phyloP scores from a whole-genome alignment of 2,113 vertebrate species.

The Entomyzon cyanotis region DNA sequence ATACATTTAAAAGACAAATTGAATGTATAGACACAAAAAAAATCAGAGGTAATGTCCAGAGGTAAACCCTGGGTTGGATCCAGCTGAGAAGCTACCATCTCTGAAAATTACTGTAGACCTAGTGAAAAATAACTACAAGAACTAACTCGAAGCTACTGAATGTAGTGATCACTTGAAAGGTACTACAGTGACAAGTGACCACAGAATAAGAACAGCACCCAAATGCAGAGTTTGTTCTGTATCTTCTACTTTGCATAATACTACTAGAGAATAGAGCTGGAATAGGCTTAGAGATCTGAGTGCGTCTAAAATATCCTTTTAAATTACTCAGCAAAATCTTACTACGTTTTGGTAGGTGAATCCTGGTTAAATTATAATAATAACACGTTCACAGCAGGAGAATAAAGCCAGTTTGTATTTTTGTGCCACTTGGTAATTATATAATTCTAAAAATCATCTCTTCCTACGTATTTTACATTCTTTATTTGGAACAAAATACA shows the following conservation, averaged over 20 bases:
- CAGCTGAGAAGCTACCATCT: not conserved
- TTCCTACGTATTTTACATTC: not conserved
- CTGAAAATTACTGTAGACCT: not conserved
- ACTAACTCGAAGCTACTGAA: not conserved
- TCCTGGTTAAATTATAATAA: not conserved
- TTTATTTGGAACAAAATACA: not conserved
- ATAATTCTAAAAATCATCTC: not conserved
- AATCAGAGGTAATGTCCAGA: slow-evolving; percentile 3
- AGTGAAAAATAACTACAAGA: not conserved
- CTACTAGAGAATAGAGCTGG: not conserved
- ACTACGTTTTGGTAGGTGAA: not conserved
- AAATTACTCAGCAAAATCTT: not conserved
- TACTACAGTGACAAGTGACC: slow-evolving; percentile 1
- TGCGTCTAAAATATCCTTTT: not conserved
- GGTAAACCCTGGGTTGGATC: not conserved
- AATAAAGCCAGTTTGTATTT: not conserved
- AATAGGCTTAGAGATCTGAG: not conserved
- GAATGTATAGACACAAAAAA: not conserved
- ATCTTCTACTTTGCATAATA: slow-evolving; percentile 31
- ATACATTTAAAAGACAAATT: not conserved
- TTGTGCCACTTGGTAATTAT: not conserved
- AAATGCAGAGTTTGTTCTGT: slow-evolving; percentile 36
- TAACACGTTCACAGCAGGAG: not conserved
- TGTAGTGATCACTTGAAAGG: slow-evolving; percentile 2
- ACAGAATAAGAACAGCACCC: slow-evolving; percentile 38